Base-by-base conservation (phyloP, 1,140 invertebrate species). In the Triops cancriformis region DNA sequence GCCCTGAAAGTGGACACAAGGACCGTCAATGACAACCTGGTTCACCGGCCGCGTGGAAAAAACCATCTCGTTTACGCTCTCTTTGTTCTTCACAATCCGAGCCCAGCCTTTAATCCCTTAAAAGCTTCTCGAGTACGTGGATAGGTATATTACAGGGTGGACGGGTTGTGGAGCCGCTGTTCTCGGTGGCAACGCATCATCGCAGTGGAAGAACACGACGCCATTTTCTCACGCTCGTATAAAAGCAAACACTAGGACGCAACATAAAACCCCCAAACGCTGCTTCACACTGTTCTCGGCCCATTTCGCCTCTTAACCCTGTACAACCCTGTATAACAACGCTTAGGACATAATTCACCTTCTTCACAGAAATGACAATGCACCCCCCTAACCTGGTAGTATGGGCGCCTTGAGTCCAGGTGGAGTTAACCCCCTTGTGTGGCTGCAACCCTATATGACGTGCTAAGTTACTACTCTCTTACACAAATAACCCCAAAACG, bases 401-500 rank as follows among this genome's bases (percentile, higher is more conserved):
- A 37, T 37, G 7, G 2, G 2, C 31, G 7, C 31, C 31, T 37
- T 7, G 2, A 37, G 31, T 2, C 31, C 31, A 37, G 31, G 31
- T 37, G 31, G 31, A 37, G 31, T 37, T 37, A 37, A 37, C 31
- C 31, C 31, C 31, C 31, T 37, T 7, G 31, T 37, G 31, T 37
- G 2, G n/a, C 7, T 37, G 31, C 31, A 37, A 37, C 31, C 7
- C 31, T 37, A 37, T 7, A 37, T 7, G 31, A 37, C 31, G 31
- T 37, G 31, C 31, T 37, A 37, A 37, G 31, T 37, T 37, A 37
- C 31, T 37, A 37, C 31, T 37, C 31, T 37, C 31, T 37, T 37
- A 37, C 31, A 37, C 73, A 51, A 77, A 77, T 77, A 51, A 41
- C 43, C 73, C 37, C 37, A 74, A 28, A n/a, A n/a, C n/a, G n/a